Percentiles rank a stretch among this genome's conserved stretches.
These are phyloP conservation scores for Macrosteles quadrilineatus DNA, from an alignment of 1,140 invertebrate species.

Conservation along the genomic window DNA sequence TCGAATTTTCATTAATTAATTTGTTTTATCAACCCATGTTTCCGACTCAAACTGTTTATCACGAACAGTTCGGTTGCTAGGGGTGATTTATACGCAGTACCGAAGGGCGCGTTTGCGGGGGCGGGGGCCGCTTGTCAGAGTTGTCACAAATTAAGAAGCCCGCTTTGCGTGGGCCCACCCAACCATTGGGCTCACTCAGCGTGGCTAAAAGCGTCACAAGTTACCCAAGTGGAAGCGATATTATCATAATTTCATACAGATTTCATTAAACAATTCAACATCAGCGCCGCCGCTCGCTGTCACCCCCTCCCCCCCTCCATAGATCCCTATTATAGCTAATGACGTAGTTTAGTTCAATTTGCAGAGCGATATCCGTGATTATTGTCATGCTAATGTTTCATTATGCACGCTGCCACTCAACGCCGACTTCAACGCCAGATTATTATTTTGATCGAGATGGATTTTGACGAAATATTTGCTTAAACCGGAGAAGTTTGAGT, in stretches of 20 bases:
- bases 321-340: conserved; percentile 6
- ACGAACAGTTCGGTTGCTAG: background rate
- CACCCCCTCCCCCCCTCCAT: background rate
- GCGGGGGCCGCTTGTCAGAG: background rate
- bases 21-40: too few relatives aligned
- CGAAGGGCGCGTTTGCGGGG: background rate
- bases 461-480: too few relatives aligned
- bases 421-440: too few relatives aligned
- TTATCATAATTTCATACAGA: conserved; percentile 26
- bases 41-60: too few relatives aligned
- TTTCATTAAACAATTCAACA: conserved; percentile 24
- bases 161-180: conserved; percentile 17
- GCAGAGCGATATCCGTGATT: conserved; percentile 16
- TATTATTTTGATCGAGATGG: too few relatives aligned
- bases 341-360: conserved; percentile 25
- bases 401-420: background rate
- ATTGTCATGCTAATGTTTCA: conserved; percentile 4
- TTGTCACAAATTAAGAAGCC: conserved; percentile 22
- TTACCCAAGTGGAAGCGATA: conserved; percentile 11
- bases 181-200: conserved; percentile 11
- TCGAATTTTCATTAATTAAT: too few relatives aligned
- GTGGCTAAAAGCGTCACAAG: conserved; percentile 20
- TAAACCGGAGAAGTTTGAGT: too few relatives aligned
- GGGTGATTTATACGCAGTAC: background rate
- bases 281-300: background rate